phyloP scores from a whole-genome alignment of 2,888 invertebrate genomes.

The Julus scanicus region DNA sequence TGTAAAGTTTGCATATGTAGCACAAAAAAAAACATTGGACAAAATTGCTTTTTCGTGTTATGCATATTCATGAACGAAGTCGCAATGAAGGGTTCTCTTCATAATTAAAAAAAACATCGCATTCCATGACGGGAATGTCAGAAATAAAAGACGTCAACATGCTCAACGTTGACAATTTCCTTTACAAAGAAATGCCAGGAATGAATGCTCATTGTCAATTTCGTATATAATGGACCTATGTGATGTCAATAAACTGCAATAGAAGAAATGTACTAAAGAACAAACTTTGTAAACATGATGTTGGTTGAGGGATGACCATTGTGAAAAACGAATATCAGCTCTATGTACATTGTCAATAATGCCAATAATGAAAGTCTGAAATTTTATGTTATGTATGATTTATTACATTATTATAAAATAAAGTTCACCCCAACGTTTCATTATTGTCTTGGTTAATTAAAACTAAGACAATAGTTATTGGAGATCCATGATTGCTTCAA shows the following conservation, averaged over 20 bases:
- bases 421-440: too few species aligned
- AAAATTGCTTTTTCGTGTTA: not conserved
- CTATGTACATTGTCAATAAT: too few species aligned
- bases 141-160: not conserved
- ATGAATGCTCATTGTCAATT: not conserved
- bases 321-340: too few species aligned
- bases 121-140: not conserved
- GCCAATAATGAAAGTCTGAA: too few species aligned
- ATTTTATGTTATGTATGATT: too few species aligned
- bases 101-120: not conserved
- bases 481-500: not conserved
- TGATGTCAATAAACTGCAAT: not conserved
- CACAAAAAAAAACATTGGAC: not conserved
- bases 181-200: not conserved
- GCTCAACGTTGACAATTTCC: not conserved
- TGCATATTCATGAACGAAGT: conserved; percentile 14
- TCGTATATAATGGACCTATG: not conserved
- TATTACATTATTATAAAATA: too few species aligned
- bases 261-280: too few species aligned
- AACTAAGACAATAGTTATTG: too few species aligned
- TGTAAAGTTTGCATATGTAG: not conserved
- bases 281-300: too few species aligned
- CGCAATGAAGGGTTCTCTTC: not conserved
- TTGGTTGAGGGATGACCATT: too few species aligned
- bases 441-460: too few species aligned